Evolutionary conservation across 2,113 vertebrate species (phyloP).

Genomic region (Chloropsis hardwickii): DNA sequence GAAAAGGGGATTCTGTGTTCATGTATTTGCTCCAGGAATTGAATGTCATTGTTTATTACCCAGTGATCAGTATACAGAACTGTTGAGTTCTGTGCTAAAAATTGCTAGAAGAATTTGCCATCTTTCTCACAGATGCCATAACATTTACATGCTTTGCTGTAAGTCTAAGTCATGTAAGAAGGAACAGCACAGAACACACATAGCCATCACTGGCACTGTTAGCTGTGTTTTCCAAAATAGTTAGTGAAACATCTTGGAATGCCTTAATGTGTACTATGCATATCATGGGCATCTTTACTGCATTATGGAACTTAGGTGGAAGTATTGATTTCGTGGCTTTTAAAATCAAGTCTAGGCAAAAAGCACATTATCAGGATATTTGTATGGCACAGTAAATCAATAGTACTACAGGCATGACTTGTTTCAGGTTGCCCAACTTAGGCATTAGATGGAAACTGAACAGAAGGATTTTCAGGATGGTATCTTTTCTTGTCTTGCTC

Average conservation of each 20-base stretch:
- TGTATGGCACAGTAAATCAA: background rate
- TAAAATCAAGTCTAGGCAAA: background rate
- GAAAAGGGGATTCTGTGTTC: background rate
- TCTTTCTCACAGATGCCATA: background rate
- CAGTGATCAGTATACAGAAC: background rate
- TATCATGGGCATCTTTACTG: background rate
- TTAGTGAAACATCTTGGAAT: background rate
- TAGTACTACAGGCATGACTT: background rate
- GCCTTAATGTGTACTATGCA: background rate
- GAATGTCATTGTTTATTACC: background rate
- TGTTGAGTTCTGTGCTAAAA: background rate
- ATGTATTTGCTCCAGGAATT: background rate
- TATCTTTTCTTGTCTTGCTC: background rate
- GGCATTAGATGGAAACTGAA: background rate
- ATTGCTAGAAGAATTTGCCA: background rate
- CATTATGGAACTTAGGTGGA: background rate
- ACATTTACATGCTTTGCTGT: background rate
- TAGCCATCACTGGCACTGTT: background rate
- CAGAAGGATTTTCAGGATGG: background rate
- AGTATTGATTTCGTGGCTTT: background rate
- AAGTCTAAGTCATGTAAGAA: background rate
- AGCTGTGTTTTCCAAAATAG: background rate
- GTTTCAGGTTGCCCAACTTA: background rate
- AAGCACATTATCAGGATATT: background rate
- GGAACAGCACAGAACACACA: background rate